Conservation (phyloP, 2,113 vertebrate genomes). For the Cebidichthys violaceus region DNA sequence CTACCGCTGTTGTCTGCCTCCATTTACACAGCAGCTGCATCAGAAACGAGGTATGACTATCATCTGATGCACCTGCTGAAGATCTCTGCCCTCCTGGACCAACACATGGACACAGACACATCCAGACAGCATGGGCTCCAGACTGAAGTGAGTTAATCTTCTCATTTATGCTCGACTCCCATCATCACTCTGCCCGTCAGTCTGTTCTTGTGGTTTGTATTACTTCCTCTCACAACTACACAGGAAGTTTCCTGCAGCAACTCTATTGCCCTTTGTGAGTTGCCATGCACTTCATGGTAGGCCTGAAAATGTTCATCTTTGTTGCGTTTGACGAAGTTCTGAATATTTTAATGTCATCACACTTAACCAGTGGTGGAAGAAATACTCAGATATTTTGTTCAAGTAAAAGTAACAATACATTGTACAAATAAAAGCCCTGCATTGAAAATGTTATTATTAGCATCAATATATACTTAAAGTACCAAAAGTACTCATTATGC, state of each 20-base stretch:
- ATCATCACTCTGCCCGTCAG: slow-evolving; percentile 44
- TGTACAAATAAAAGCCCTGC: neutral
- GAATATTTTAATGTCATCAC: neutral
- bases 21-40: neutral
- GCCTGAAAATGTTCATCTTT: neutral
- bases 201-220: slow-evolving; percentile 68
- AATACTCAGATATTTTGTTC: neutral
- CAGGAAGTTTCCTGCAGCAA: slow-evolving; percentile 70
- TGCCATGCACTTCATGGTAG: slow-evolving; percentile 1
- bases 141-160: slow-evolving; percentile 80
- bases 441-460: neutral
- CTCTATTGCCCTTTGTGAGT: slow-evolving; percentile 19
- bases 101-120: slow-evolving; percentile 73
- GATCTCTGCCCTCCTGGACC: slow-evolving; percentile 38
- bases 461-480: neutral
- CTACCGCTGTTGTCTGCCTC: slow-evolving; percentile 33
- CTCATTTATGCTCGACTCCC: slow-evolving; percentile 20
- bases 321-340: neutral
- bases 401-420: neutral
- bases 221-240: slow-evolving; percentile 78
- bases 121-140: slow-evolving; percentile 81
- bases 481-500: neutral
- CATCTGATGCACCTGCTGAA: slow-evolving; percentile 24
- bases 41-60: slow-evolving; percentile 27
- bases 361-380: neutral